Conservation (phyloP, 2,888 invertebrate species). For the Prosapia bicincta region DNA sequence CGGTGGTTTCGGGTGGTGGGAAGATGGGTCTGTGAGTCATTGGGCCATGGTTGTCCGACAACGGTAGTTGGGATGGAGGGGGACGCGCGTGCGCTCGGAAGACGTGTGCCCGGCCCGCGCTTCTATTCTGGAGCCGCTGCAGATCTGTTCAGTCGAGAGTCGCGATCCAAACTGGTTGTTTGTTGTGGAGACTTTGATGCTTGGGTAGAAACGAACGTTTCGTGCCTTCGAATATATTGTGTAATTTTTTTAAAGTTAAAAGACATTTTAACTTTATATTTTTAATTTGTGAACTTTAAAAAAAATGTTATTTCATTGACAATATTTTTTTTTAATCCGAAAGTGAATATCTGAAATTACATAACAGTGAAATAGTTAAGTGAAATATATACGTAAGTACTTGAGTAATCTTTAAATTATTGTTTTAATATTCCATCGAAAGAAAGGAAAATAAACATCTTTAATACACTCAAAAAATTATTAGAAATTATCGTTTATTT, state of each 20-base stretch:
- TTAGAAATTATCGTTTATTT: too few relatives aligned
- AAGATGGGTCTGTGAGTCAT: slow-evolving; percentile 2
- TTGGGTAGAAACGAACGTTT: not conserved
- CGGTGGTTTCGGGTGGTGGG: not conserved
- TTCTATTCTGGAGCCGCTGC: not conserved
- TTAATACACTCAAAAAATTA: too few relatives aligned
- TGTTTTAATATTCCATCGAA: not conserved
- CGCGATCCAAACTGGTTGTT: not conserved
- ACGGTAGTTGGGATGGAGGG: not conserved
- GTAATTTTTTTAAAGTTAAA: too few relatives aligned
- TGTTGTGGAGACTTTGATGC: not conserved
- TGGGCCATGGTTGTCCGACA: not conserved
- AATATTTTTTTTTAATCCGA: too few relatives aligned
- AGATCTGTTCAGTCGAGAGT: not conserved
- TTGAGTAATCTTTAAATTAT: not conserved
- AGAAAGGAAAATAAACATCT: too few relatives aligned
- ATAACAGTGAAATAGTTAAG: not conserved
- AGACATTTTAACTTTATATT: too few relatives aligned
- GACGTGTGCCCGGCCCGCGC: slow-evolving; percentile 2
- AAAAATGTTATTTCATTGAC: too few relatives aligned
- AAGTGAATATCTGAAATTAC: not conserved
- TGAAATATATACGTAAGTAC: not conserved
- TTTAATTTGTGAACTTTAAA: too few relatives aligned
- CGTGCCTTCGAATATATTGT: not conserved
- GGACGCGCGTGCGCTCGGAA: not conserved